Conservation (phyloP, 2,797 vertebrate genomes). For the Podarcis siculus region DNA sequence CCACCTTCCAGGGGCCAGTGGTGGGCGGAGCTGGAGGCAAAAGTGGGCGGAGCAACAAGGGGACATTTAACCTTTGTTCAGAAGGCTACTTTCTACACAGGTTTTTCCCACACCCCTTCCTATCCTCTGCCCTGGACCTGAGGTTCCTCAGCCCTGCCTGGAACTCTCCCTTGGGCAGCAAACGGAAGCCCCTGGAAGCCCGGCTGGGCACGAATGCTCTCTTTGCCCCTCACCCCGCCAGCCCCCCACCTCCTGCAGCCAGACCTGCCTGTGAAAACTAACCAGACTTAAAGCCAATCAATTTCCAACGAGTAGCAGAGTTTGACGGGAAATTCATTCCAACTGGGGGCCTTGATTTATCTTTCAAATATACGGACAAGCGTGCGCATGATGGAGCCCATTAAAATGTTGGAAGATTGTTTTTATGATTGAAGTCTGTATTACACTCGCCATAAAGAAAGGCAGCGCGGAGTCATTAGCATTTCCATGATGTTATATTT, state of each 20-base stretch:
- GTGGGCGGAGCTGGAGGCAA: too few relatives aligned
- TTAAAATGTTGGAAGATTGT: conserved; percentile 83
- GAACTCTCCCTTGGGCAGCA: too few relatives aligned
- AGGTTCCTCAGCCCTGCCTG: too few relatives aligned
- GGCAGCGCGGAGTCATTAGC: conserved; percentile 82
- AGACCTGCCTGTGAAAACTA: conserved; percentile 39
- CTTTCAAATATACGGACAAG: conserved; percentile 81
- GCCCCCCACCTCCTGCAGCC: conserved; percentile 46
- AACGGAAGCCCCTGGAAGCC: not conserved
- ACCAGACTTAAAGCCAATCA: conserved; percentile 61
- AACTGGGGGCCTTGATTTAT: conserved; percentile 80
- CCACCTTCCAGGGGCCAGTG: too few relatives aligned
- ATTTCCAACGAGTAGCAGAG: conserved; percentile 76
- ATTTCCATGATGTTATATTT: conserved; percentile 83
- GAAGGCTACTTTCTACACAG: too few relatives aligned
- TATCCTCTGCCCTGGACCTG: too few relatives aligned
- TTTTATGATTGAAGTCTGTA: conserved; percentile 84
- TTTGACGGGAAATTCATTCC: conserved; percentile 82
- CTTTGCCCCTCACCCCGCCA: not conserved
- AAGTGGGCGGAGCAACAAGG: too few relatives aligned
- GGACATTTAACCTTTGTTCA: too few relatives aligned
- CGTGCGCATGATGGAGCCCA: conserved; percentile 81
- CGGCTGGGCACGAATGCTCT: not conserved
- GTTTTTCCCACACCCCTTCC: too few relatives aligned
- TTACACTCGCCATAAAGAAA: conserved; percentile 83